Conservation (phyloP, 2,113 vertebrate genomes). For the Balaenoptera acutorostrata region DNA sequence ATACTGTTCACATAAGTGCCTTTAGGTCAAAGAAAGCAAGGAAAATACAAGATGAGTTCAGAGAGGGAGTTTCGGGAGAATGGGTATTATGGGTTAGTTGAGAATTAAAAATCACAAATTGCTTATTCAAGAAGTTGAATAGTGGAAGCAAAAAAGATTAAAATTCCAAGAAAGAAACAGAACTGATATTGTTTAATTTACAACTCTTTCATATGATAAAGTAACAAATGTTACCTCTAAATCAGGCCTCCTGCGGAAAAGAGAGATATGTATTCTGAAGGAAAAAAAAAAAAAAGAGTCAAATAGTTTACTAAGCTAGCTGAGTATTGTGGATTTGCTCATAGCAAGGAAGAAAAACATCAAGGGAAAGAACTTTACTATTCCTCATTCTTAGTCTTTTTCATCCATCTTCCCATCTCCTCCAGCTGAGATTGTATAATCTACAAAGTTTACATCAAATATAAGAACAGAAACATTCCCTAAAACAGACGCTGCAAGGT, state of each 20-base stretch:
- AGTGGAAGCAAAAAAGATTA: background rate
- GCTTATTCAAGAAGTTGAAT: background rate
- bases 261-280: background rate
- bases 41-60: conserved; percentile 10
- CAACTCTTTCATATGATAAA: background rate
- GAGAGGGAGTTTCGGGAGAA: background rate
- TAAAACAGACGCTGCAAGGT: background rate
- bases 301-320: background rate
- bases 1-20: background rate
- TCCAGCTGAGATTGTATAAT: background rate
- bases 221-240: background rate
- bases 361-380: background rate
- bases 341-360: background rate
- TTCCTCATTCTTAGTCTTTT: background rate
- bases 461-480: background rate
- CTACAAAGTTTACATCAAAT: conserved; percentile 20
- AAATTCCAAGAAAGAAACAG: background rate
- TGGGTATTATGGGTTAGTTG: background rate
- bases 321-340: background rate
- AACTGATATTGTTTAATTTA: background rate
- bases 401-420: background rate
- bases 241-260: background rate
- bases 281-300: background rate
- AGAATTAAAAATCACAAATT: background rate
- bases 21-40: background rate